Evolutionary conservation across 2,888 invertebrate genomes (phyloP).

Genomic region (Neria commutata): DNA sequence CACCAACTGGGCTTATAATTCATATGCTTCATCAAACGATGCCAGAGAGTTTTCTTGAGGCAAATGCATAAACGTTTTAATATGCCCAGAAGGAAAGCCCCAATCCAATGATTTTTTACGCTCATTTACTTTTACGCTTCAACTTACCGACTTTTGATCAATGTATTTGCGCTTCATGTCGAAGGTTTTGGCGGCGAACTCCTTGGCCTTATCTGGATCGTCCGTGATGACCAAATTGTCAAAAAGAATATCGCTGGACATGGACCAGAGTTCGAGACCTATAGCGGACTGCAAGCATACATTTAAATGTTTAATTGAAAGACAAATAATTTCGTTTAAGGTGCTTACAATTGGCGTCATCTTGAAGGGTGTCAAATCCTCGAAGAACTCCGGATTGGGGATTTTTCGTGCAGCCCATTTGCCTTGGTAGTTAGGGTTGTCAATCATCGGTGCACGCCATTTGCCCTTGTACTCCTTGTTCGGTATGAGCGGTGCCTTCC

Average conservation of each 20-base stretch:
- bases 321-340: not conserved
- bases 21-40: constrained; percentile 73
- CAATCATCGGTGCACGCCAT: constrained; percentile 88
- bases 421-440: constrained; percentile 94
- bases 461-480: constrained; percentile 93
- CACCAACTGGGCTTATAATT: constrained; percentile 83
- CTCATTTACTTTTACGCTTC: not conserved
- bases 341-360: constrained; percentile 89
- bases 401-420: constrained; percentile 91
- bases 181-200: constrained; percentile 85
- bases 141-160: constrained; percentile 79
- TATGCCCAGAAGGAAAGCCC: not conserved
- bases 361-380: constrained; percentile 86
- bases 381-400: constrained; percentile 91
- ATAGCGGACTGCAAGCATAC: constrained; percentile 75
- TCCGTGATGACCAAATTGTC: constrained; percentile 95
- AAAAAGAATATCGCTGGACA: constrained; percentile 92
- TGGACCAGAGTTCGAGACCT: constrained; percentile 98
- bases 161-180: constrained; percentile 81
- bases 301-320: constrained; percentile 20
- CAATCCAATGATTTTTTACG: not conserved
- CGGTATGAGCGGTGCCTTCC: constrained; percentile 82
- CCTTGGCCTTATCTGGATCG: constrained; percentile 74
- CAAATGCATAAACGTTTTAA: not conserved
- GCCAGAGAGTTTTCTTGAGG: constrained; percentile 72